Conservation (phyloP, 2,797 vertebrate genomes). For the Erithacus rubecula region DNA sequence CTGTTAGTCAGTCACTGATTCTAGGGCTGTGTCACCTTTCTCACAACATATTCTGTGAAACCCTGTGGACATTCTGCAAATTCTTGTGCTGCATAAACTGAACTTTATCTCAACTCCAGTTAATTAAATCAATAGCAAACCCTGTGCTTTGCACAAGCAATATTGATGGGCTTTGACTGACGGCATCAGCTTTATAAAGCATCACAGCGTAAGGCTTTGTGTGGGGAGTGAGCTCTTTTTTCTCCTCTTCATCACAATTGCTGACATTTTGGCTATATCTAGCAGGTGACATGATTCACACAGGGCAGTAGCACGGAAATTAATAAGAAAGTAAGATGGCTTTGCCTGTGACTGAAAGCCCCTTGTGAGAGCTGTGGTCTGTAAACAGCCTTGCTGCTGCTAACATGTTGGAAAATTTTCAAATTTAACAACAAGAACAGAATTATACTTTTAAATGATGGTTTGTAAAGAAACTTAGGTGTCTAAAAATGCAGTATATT, state of each 20-base stretch:
- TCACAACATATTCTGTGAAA: not conserved
- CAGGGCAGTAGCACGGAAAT: not conserved
- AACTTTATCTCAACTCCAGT: conserved; percentile 23
- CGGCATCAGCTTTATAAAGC: not conserved
- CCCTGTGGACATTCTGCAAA: not conserved
- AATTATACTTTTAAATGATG: not conserved
- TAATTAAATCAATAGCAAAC: conserved; percentile 50
- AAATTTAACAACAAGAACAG: not conserved
- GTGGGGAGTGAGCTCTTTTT: not conserved
- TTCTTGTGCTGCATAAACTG: not conserved
- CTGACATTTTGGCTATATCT: conserved; percentile 33
- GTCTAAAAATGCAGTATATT: not conserved
- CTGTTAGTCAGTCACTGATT: not conserved
- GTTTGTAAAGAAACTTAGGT: not conserved
- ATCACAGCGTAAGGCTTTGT: not conserved
- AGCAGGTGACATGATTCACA: not conserved
- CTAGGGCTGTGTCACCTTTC: not conserved
- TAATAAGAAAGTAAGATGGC: not conserved
- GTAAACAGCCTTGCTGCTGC: conserved; percentile 19
- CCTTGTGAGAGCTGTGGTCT: not conserved
- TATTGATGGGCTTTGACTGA: conserved; percentile 9
- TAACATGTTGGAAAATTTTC: not conserved
- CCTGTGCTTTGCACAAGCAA: not conserved
- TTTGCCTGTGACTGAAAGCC: conserved; percentile 35
- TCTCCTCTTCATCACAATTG: not conserved